These are phyloP conservation scores for Galemys pyrenaicus DNA, from an alignment of 2,113 vertebrate genomes.

Conservation along the genomic window DNA sequence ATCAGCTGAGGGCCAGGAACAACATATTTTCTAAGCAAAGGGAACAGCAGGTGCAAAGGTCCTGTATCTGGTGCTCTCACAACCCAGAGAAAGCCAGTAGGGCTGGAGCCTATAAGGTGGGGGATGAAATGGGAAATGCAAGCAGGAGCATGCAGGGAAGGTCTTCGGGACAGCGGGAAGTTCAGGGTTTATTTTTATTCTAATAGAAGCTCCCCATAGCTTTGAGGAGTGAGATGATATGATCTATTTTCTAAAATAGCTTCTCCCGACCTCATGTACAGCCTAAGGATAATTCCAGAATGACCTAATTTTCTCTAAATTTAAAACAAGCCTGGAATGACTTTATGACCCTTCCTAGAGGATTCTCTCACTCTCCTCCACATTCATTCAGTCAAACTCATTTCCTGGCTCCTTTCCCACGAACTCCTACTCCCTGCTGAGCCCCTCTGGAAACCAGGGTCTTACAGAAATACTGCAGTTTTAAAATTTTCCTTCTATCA, in stretches of 20 bases:
- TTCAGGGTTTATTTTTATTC: constrained; percentile 15
- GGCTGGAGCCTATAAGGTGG: not conserved
- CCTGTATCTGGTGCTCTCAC: not conserved
- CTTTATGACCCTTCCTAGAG: not conserved
- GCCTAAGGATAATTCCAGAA: constrained; percentile 41
- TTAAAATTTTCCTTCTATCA: not conserved
- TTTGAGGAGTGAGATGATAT: not conserved
- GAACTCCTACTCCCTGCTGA: not conserved
- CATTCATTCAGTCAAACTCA: not conserved
- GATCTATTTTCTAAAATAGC: constrained; percentile 67
- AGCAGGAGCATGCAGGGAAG: not conserved
- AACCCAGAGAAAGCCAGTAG: not conserved
- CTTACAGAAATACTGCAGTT: not conserved
- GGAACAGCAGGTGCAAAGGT: not conserved
- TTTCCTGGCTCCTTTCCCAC: not conserved
- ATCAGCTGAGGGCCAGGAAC: not conserved
- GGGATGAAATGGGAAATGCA: not conserved
- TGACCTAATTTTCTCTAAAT: constrained; percentile 67
- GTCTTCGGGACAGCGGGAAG: not conserved
- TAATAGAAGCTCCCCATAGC: not conserved
- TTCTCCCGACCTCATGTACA: constrained; percentile 52
- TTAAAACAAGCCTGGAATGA: constrained; percentile 40
- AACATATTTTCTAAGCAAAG: not conserved
- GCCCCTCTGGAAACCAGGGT: not conserved
- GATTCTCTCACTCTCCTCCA: not conserved